Evolutionary conservation across 2,797 vertebrate genomes (phyloP), one percentile per base, ranked within the genome.

Genomic region (Propithecus perrieri): DNA sequence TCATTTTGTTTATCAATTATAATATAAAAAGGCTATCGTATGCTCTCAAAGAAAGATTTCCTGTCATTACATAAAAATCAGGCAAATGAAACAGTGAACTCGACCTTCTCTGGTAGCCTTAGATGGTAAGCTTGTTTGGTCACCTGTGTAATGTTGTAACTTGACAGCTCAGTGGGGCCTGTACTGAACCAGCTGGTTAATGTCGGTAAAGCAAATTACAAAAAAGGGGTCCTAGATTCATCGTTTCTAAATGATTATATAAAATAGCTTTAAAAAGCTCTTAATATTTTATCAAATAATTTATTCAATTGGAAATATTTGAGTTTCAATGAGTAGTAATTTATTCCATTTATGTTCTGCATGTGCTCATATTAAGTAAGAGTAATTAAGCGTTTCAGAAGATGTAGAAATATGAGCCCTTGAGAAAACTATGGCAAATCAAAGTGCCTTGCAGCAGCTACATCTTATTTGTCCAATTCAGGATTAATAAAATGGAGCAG

Each of bases 281-380:
- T 94, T 88, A 80, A 69, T 65, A 89, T 87, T 95, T 89, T 81
- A 67, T 74, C 53, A 91, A 84, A 90, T 89, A 59, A 83, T 79
- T 84, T 92, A 76, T 71, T 84, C 41, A 61, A 89, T 88, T 94
- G 18, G 43, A 95, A 81, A 67, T 91, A 84, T 74, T 92, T 97
- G 33, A 78, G 8, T 84, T 92, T 93, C 33, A 95, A 46, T 79
- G 38, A 87, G 11, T 46, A 20, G 7, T 10, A 91, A 94, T 85
- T 80, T 83, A 90, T 86, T 65, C 22, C 33, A 89, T 57, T 94
- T 85, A 83, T 38, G 95, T 81, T 93, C 43, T 96, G 11, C 26
- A 74, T 74, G n/a, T 46, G 53, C 9, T 89, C 30, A 89, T 53
- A 86, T 76, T 94, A 89, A 91, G 63, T 26, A 74, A 96, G 18